Conservation (phyloP, 1,140 invertebrate genomes). For the Drosophila teissieri region DNA sequence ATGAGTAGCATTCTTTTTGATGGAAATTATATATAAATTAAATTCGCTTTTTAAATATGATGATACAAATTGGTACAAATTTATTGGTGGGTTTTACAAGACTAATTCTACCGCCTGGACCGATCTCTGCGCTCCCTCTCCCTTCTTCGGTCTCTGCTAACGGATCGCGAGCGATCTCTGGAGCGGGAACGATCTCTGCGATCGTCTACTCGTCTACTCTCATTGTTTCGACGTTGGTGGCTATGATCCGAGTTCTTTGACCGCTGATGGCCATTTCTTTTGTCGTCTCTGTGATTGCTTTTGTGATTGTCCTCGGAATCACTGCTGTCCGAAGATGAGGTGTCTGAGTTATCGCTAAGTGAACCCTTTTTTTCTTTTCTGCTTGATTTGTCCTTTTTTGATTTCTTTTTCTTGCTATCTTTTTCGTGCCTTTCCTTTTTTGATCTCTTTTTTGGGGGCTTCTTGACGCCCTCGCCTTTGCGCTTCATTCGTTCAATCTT, state of each 20-base stretch:
- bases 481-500: conserved; percentile 89
- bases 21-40: neutral
- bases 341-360: conserved; percentile 28
- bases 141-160: conserved; percentile 29
- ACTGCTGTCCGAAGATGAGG: conserved; percentile 40
- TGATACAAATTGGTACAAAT: conserved; percentile 18
- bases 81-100: conserved; percentile 28
- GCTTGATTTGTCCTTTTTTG: conserved; percentile 30
- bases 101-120: conserved; percentile 41
- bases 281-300: conserved; percentile 27
- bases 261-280: conserved; percentile 24
- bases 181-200: conserved; percentile 35
- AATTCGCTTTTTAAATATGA: neutral
- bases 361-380: conserved; percentile 31
- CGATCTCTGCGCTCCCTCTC: conserved; percentile 47
- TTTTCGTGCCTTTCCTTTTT: conserved; percentile 60
- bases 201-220: conserved; percentile 28
- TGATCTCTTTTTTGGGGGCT: conserved; percentile 51
- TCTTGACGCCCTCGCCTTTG: conserved; percentile 52
- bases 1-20: neutral
- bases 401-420: conserved; percentile 46
- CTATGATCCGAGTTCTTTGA: conserved; percentile 29
- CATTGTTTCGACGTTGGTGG: conserved; percentile 28
- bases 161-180: conserved; percentile 35
- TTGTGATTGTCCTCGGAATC: conserved; percentile 38